phyloP scores from a whole-genome alignment of 2,113 vertebrate genomes.

The Calyptomena viridis region DNA sequence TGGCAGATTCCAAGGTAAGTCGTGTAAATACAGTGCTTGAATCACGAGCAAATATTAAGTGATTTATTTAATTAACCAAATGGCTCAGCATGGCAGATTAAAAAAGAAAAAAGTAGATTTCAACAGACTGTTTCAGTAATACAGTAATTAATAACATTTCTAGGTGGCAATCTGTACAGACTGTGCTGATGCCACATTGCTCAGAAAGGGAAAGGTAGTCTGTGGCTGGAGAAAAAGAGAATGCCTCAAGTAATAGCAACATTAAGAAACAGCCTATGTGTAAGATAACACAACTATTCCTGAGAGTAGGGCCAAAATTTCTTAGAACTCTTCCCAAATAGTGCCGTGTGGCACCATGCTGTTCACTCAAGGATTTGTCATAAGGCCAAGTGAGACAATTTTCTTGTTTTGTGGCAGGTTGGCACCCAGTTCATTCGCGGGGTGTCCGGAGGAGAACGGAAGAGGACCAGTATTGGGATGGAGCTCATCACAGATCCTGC shows the following conservation, averaged over 20 bases:
- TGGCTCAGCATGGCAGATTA: not conserved
- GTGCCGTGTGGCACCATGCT: not conserved
- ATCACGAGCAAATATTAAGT: not conserved
- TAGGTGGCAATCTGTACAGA: not conserved
- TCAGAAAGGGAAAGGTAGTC: not conserved
- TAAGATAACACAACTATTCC: not conserved
- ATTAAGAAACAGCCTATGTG: not conserved
- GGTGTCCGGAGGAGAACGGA: conserved; percentile 92
- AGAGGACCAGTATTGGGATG: conserved; percentile 95
- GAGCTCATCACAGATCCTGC: conserved; percentile 91
- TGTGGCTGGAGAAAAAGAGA: not conserved
- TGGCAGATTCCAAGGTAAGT: conserved; percentile 90
- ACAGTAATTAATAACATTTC: not conserved
- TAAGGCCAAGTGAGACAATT: not conserved
- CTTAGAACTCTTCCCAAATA: not conserved
- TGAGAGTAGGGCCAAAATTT: not conserved
- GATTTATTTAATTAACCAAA: not conserved
- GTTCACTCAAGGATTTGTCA: not conserved
- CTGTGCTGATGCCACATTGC: not conserved
- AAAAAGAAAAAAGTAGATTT: not conserved
- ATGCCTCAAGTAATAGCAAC: not conserved
- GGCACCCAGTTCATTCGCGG: conserved; percentile 88
- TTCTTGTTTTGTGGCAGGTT: conserved; percentile 74
- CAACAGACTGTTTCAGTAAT: not conserved
- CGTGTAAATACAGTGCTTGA: not conserved